Evolutionary conservation across 2,888 invertebrate genomes (phyloP).

Genomic region (Drosophila prolongata): DNA sequence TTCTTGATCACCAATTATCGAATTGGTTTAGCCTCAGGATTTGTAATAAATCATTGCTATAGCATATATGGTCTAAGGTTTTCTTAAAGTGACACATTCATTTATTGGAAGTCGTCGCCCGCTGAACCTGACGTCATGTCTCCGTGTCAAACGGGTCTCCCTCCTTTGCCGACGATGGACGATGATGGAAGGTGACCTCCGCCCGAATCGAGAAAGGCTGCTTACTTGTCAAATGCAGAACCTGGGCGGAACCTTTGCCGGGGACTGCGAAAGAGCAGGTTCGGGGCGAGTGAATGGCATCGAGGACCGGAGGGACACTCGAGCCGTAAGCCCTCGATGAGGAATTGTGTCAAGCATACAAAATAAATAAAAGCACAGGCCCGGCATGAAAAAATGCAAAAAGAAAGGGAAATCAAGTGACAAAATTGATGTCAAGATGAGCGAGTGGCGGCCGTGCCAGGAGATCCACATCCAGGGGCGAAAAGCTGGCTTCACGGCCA

Average conservation of each 20-base stretch:
- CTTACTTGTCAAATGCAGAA: conserved; percentile 30
- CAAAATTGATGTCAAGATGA: conserved; percentile 75
- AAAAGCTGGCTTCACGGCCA: conserved; percentile 50
- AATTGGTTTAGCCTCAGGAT: too few relatives aligned
- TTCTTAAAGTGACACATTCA: conserved; percentile 5
- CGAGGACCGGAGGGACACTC: conserved; percentile 59
- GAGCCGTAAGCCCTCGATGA: conserved; percentile 59
- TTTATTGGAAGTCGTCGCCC: conserved; percentile 18
- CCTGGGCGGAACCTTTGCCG: conserved; percentile 4
- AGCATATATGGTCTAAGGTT: not conserved
- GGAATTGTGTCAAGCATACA: conserved; percentile 76
- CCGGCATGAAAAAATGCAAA: conserved; percentile 14
- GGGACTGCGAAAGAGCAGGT: conserved; percentile 71
- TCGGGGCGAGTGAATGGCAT: conserved; percentile 65
- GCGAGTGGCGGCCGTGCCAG: conserved; percentile 36
- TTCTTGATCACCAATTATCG: too few relatives aligned
- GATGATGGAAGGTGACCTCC: conserved; percentile 33
- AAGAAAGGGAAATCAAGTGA: conserved; percentile 60
- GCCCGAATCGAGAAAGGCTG: not conserved
- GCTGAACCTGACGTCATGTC: conserved; percentile 23
- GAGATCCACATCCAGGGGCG: conserved; percentile 26
- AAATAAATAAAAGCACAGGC: conserved; percentile 54
- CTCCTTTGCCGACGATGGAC: not conserved
- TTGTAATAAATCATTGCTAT: conserved; percentile 18
- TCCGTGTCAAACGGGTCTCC: conserved; percentile 4